Evolutionary conservation across 2,113 vertebrate genomes (phyloP), one percentile per base, ranked within the genome.

Genomic region (Puma concolor): DNA sequence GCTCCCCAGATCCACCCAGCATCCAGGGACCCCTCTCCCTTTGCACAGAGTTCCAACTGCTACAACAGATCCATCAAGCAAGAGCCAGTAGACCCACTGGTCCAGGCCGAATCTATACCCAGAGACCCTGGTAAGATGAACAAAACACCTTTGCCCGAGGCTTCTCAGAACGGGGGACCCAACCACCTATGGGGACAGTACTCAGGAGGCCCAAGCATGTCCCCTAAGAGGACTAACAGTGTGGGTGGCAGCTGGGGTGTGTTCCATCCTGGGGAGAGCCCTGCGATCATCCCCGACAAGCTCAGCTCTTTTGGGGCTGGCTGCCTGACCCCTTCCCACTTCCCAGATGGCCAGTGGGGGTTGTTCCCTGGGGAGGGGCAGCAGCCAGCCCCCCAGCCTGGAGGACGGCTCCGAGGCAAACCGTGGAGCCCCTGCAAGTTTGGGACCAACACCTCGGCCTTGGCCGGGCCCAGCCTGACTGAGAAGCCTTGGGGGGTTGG

Each of bases 61-160:
- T 98, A 99, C 2, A 52, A 69, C 98, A 98, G 98, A 92, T 95
- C 99, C 96, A 99, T 99, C 98, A 99, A 99, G 97, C 99, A 99
- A 98, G 99, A 99, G 94, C 99, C 99, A 0, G 97, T 98, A 3
- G 99, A 99, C 88, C 96, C 99, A 13, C 98, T 99, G 1, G 97
- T 99, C 0, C 97, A 99, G 91, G 97, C 98, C 0, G 98, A 99
- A 92, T 97, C 99, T 52, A 81, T 97, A 14, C 90, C 98, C 93
- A 93, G 98, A 1, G 91, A 97, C n/a, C 90, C 96, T 4, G 98
- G 95, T 0, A 98, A 97, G 15, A 90, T 98, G 91, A 80, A 94
- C 74, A 98, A 98, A 36, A 95, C 98, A 0, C 91, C 98, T 5
- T 0, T 99, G 83, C 97, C 98, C 0, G 96, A 98, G 72, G 95